These are phyloP conservation scores for Cichlasoma orientale DNA, from an alignment of 2,797 vertebrate genomes.

Conservation along the genomic window DNA sequence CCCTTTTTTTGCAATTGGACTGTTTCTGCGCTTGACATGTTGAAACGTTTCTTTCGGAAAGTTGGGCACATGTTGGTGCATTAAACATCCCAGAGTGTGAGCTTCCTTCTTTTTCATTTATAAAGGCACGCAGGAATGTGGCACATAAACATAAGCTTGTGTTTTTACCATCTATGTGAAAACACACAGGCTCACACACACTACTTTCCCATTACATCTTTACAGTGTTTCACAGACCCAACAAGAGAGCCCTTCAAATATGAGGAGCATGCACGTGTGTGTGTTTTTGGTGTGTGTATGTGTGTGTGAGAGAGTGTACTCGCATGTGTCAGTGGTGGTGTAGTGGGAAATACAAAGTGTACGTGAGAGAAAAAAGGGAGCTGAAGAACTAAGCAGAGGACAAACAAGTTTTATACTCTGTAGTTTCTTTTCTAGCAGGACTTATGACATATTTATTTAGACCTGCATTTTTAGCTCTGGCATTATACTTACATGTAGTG, in stretches of 20 bases:
- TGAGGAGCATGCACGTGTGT: slow-evolving; percentile 4
- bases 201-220: slow-evolving; percentile 54
- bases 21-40: not conserved
- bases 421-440: slow-evolving; percentile 1
- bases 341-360: slow-evolving; percentile 81
- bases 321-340: slow-evolving; percentile 65
- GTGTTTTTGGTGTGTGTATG: too few species aligned
- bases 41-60: not conserved
- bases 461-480: not conserved
- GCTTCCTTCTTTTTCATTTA: slow-evolving; percentile 31
- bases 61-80: not conserved
- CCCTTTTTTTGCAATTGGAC: not conserved
- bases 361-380: slow-evolving; percentile 71
- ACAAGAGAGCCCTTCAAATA: slow-evolving; percentile 64
- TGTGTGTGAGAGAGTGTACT: too few species aligned
- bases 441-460: not conserved
- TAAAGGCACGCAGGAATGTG: slow-evolving; percentile 57
- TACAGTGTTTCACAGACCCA: slow-evolving; percentile 63
- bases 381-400: slow-evolving; percentile 44
- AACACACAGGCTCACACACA: slow-evolving; percentile 25
- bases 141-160: slow-evolving; percentile 60
- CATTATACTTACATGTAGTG: too few species aligned
- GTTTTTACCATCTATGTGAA: slow-evolving; percentile 50
- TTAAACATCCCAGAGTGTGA: not conserved
- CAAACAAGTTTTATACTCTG: slow-evolving; percentile 48